Evolutionary conservation across 2,113 vertebrate genomes (phyloP).

Genomic region (Blennius ocellaris): DNA sequence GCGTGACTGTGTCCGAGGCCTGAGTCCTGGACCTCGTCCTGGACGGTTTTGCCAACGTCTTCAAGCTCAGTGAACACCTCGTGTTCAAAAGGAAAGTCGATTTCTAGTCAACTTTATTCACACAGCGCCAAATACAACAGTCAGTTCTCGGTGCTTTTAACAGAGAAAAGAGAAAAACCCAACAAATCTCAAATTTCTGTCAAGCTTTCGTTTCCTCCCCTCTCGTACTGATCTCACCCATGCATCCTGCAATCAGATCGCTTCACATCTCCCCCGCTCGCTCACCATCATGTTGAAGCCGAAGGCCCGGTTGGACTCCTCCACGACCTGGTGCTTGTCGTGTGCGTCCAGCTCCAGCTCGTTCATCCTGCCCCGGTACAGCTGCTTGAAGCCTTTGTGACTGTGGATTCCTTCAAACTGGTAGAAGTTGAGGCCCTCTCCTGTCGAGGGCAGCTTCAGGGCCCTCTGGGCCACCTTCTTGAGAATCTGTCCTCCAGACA

Average conservation of each 20-base stretch:
- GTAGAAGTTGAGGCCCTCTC: slow-evolving; percentile 91
- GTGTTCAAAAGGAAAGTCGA: slow-evolving; percentile 18
- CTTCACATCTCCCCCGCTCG: neutral
- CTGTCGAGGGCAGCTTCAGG: slow-evolving; percentile 87
- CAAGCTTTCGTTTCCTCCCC: neutral
- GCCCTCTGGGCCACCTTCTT: slow-evolving; percentile 94
- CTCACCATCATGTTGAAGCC: slow-evolving; percentile 91
- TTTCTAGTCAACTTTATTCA: too few species aligned
- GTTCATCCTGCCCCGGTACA: slow-evolving; percentile 92
- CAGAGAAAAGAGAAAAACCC: too few species aligned
- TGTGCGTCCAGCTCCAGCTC: slow-evolving; percentile 86
- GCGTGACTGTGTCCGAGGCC: slow-evolving; percentile 78
- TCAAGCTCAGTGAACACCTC: slow-evolving; percentile 93
- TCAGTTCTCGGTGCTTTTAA: too few species aligned
- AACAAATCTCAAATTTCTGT: too few species aligned
- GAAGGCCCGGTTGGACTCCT: slow-evolving; percentile 90
- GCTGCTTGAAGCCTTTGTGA: slow-evolving; percentile 91
- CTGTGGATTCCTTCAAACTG: slow-evolving; percentile 88
- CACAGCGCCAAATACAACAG: too few species aligned
- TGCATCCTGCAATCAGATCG: neutral
- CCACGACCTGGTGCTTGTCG: slow-evolving; percentile 86
- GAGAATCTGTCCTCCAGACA: slow-evolving; percentile 93
- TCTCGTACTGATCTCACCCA: neutral
- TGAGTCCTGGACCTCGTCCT: slow-evolving; percentile 80
- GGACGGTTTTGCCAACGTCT: slow-evolving; percentile 79